Evolutionary conservation across 2,797 vertebrate genomes (phyloP), one percentile per base, ranked within the genome.

Genomic region (Odontamblyopus lacepedii): DNA sequence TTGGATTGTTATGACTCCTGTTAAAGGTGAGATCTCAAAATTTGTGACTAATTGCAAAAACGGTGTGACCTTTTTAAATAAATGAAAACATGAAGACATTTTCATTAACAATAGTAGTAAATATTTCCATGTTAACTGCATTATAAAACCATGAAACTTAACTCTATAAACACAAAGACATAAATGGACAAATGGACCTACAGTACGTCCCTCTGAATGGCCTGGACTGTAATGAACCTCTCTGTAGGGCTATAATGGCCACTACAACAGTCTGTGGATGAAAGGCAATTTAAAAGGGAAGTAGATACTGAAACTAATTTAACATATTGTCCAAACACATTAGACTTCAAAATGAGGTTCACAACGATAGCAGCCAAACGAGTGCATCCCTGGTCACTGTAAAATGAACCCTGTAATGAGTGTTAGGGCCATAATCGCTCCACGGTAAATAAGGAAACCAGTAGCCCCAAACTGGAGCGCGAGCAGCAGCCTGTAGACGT

Each of bases 401-500:
- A 26, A 23, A 63, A 63, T 12, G 62, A n/a, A 11, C 3, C 19
- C n/a, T 15, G 2, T 63, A 50, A 66, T 51, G 16, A 66, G 26
- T 7, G 38, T 23, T 18, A 18, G 16, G 9, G 64, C 29, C 13
- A 30, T 63, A 66, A 50, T 51, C 13, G 23, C 7, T 30, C 55
- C 32, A 18, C n/a, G 4, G 30, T 69, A 41, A 57, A 57, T 57
- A 35, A 56, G 23, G 5, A 57, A 30, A 41, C 13, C n/a, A 57
- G n/a, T 16, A 38, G 30, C n/a, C 23, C n/a, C 48, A n/a, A 55
- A 30, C 44, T 41, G 32, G 41, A 66, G 41, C 64, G 19, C 12
- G 67, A 41, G 53, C 55, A 69, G 41, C 55, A 23, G 51, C 53
- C 51, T 38, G 23, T 57, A n/a, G 57, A 41, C 26, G 53, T 57